Evolutionary conservation across 1,140 invertebrate species (phyloP), one percentile per base, ranked within the genome.

Genomic region (Dufourea novaeangliae): DNA sequence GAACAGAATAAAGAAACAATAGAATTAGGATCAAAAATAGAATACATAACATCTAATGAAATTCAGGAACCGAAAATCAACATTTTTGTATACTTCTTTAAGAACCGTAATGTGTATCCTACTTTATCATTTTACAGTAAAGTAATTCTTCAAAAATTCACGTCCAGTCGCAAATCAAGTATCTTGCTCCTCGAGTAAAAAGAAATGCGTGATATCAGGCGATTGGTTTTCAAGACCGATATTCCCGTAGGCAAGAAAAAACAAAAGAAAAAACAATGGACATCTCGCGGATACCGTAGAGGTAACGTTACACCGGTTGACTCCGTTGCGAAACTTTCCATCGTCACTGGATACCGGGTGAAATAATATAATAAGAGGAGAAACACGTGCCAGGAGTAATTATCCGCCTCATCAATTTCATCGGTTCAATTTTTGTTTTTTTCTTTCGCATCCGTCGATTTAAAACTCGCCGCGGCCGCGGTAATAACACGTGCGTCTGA

Each of bases 251-350:
- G 14, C 41, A n/a, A 50, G 3, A 17, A 50, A 50, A 50, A 8
- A 37, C 7, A 44, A n/a, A n/a, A n/a, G n/a, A 29, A 37, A 12
- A 44, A 46, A 78, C n/a, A 37, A 67, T n/a, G 5, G 37, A 75
- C 62, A 12, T 39, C 8, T 5, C 50, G n/a, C 29, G 25, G 29
- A 54, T n/a, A 54, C 22, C 8, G 2, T 8, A 69, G 25, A 20
- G 41, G 32, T 41, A 52, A 41, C 37, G 29, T 57, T 46, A 27
- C 14, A 54, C 6, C 20, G 6, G n/a, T n/a, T n/a, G 34, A 64
- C 59, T 46, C 46, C 34, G 12, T 81, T 68, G 64, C 32, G 59
- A 72, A 72, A 81, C 32, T 78, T 57, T 41, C 25, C 74, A 29
- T 67, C 39, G 73, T 70, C 50, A 64, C 54, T 44, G 59, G 34